Percentiles rank a stretch among this genome's conserved stretches.
Conservation (phyloP, 2,888 invertebrate genomes). For the Cabera pusaria region DNA sequence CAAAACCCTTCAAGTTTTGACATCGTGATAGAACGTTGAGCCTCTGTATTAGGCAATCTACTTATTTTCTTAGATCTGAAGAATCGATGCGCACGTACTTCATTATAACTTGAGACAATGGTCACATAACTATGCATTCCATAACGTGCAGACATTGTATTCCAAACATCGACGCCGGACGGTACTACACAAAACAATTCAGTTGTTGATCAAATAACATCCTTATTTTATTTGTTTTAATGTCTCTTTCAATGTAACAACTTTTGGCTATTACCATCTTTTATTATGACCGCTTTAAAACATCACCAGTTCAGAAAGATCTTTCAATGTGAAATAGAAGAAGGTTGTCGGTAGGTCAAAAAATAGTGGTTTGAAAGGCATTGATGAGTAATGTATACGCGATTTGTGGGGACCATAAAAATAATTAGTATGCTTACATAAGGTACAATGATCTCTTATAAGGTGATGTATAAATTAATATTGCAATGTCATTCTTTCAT, state of each 20-base stretch:
- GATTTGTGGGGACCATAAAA: conserved; percentile 28
- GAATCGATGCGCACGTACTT: conserved; percentile 37
- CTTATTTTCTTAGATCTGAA: conserved; percentile 24
- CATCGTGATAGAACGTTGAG: conserved; percentile 1
- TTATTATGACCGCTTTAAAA: conserved; percentile 5
- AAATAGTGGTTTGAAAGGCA: conserved; percentile 31
- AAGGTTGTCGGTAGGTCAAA: conserved; percentile 9
- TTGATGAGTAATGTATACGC: conserved; percentile 39
- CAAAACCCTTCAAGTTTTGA: no score
- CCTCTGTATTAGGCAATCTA: conserved; percentile 9
- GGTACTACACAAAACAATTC: conserved; percentile 46
- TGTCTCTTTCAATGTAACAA: no score
- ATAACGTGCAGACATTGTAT: conserved; percentile 55
- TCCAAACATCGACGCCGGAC: conserved; percentile 48
- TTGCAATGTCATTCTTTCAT: neutral
- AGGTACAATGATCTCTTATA: conserved; percentile 19
- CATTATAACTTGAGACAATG: conserved; percentile 59
- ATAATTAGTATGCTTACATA: conserved; percentile 36
- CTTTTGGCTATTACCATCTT: conserved; percentile 9
- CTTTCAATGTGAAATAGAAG: conserved; percentile 8
- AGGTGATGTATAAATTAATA: conserved; percentile 11
- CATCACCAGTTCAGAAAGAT: conserved; percentile 14
- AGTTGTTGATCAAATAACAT: conserved; percentile 45
- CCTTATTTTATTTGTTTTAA: conserved; percentile 36
- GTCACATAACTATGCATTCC: conserved; percentile 59